Base-by-base conservation (phyloP, 2,888 invertebrate genomes). In the Stratiomys singularior region DNA sequence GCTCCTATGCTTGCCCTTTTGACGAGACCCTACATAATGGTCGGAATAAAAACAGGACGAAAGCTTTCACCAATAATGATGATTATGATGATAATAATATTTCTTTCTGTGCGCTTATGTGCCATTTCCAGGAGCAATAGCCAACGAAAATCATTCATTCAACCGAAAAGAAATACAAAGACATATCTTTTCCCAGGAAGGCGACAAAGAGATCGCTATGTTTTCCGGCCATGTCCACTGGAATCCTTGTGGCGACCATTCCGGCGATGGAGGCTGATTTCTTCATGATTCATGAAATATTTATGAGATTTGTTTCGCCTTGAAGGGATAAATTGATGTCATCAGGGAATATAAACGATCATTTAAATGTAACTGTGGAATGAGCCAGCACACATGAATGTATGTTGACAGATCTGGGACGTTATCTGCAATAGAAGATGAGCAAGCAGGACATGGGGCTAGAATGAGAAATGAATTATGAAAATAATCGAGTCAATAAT, bases 301-400 rank as follows among this genome's bases (percentile, higher is more conserved):
- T 79, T 79, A 79, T 79, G 78, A 78, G 78, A 79, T 78, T 78
- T 79, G 79, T 79, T 78, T 78, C 77, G 69, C 78, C 79, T 66
- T 74, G 28, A 7, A 37, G 77, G 76, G 67, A 77, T 79, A 79
- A 79, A 79, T 79, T 77, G 79, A 74, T 72, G 60, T 77, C 78
- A 79, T 79, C 79, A 78, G 77, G 56, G 76, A 78, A 77, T 77
- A 77, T 79, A 78, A 78, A 77, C 64, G 79, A 67, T 78, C 58
- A 58, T 66, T 67, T 67, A 30, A 67, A 37, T 67, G 37, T 13
- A 56, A 58, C 5, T 52, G 18, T 56, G 28, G 47, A 25, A 21
- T 52, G 52, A 18, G 25, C 27, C 1, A 11, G 67, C 46, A 58
- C 18, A n/a, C 27, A 67, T 52, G 52, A 27, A 13, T 23, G 23